A percentile compares a stretch with the other conserved stretches of the same genome.
These are phyloP conservation scores for Arctocebus calabarensis DNA, from an alignment of 2,797 vertebrate genomes.

Conservation along the genomic window DNA sequence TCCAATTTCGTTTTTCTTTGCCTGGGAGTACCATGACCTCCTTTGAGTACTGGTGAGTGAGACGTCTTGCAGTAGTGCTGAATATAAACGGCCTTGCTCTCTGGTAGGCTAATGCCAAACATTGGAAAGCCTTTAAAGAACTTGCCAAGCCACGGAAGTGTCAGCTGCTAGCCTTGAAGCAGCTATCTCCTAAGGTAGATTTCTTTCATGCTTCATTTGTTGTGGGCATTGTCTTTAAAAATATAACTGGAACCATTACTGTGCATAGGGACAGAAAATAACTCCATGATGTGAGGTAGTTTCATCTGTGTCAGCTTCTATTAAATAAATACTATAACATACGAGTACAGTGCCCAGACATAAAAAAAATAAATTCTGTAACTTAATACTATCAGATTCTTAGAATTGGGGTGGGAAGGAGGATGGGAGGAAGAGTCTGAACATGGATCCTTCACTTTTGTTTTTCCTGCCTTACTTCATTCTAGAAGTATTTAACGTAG, in stretches of 20 bases:
- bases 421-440: background rate
- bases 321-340: background rate
- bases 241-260: background rate
- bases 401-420: background rate
- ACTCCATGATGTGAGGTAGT: background rate
- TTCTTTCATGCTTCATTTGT: background rate
- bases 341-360: no score
- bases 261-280: background rate
- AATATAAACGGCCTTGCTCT: background rate
- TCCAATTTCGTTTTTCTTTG: slow-evolving; percentile 60
- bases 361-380: background rate
- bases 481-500: background rate
- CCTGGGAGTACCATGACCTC: slow-evolving; percentile 53
- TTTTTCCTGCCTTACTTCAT: background rate
- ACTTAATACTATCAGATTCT: background rate
- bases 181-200: background rate
- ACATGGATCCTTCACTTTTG: background rate
- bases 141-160: background rate
- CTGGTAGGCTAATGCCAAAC: background rate
- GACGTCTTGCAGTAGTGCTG: background rate
- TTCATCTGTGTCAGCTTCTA: background rate
- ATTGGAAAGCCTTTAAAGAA: background rate
- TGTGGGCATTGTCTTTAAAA: slow-evolving; percentile 9
- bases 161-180: slow-evolving; percentile 54
- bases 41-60: slow-evolving; percentile 18